Evolutionary conservation across 1,140 invertebrate species (phyloP).

Genomic region (Proctacanthus coquilletti): DNA sequence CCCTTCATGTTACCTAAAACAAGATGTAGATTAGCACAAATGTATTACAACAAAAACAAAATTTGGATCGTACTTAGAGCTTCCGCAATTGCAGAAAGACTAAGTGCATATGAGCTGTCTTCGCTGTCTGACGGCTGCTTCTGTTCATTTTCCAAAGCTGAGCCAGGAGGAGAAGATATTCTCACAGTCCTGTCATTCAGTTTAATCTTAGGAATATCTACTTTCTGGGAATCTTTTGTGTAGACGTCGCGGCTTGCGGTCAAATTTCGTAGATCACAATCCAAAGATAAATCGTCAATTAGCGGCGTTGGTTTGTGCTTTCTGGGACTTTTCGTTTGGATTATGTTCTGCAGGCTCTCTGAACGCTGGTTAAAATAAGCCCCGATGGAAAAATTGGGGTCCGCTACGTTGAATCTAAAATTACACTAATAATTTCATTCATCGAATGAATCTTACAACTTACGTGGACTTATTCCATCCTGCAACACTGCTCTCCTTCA

Average conservation of each 20-base stretch:
- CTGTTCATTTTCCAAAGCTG: too few relatives aligned
- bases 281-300: constrained; percentile 5
- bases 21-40: background rate
- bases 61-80: background rate
- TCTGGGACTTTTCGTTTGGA: constrained; percentile 10
- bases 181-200: too few relatives aligned
- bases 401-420: constrained; percentile 16
- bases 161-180: too few relatives aligned
- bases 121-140: too few relatives aligned
- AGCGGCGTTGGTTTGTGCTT: constrained; percentile 6
- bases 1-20: background rate
- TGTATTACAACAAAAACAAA: background rate
- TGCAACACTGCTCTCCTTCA: constrained; percentile 13
- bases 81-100: constrained; percentile 2
- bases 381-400: constrained; percentile 24
- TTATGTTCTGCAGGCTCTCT: constrained; percentile 19
- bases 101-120: constrained; percentile 3
- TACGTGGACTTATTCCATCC: constrained; percentile 13
- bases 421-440: background rate
- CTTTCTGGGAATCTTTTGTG: too few relatives aligned
- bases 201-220: too few relatives aligned
- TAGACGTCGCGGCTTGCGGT: too few relatives aligned
- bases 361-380: constrained; percentile 22
- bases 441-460: constrained; percentile 4
- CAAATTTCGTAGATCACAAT: too few relatives aligned